A percentile compares a stretch with the other conserved stretches of the same genome.
Conservation (phyloP, 2,888 invertebrate species). For the Hirtodrosophila trivittata region DNA sequence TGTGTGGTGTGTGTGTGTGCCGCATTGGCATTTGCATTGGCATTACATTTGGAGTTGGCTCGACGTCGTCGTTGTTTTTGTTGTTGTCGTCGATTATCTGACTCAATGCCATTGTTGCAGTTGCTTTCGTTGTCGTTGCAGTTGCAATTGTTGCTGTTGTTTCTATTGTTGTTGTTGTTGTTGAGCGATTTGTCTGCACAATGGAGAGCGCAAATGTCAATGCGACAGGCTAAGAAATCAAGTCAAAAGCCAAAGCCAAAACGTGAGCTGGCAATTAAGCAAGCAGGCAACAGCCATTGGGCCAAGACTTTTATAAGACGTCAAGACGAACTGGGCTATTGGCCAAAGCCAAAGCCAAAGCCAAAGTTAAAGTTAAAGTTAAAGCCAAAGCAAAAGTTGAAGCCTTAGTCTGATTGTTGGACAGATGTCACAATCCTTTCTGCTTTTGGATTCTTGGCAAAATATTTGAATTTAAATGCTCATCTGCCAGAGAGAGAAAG, state of each 20-base stretch:
- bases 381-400: neutral
- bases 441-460: slow-evolving; percentile 13
- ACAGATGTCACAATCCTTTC: slow-evolving; percentile 26
- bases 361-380: neutral
- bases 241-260: slow-evolving; percentile 68
- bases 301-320: slow-evolving; percentile 1
- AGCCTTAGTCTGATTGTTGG: slow-evolving; percentile 5
- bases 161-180: slow-evolving; percentile 35
- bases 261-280: slow-evolving; percentile 78
- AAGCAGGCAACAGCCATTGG: slow-evolving; percentile 19
- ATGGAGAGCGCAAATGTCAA: slow-evolving; percentile 71
- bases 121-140: slow-evolving; percentile 31
- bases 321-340: neutral
- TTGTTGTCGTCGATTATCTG: slow-evolving; percentile 65
- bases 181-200: slow-evolving; percentile 71
- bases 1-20: slow-evolving; percentile 22
- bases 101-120: slow-evolving; percentile 66
- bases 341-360: slow-evolving; percentile 23
- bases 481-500: neutral
- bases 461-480: slow-evolving; percentile 54
- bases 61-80: slow-evolving; percentile 58
- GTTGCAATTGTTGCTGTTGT: slow-evolving; percentile 26
- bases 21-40: slow-evolving; percentile 65
- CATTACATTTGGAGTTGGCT: slow-evolving; percentile 67
- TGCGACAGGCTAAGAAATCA: slow-evolving; percentile 64